These are phyloP conservation scores for Corbicula japonica DNA, from an alignment of 2,888 invertebrate species.

Conservation along the genomic window DNA sequence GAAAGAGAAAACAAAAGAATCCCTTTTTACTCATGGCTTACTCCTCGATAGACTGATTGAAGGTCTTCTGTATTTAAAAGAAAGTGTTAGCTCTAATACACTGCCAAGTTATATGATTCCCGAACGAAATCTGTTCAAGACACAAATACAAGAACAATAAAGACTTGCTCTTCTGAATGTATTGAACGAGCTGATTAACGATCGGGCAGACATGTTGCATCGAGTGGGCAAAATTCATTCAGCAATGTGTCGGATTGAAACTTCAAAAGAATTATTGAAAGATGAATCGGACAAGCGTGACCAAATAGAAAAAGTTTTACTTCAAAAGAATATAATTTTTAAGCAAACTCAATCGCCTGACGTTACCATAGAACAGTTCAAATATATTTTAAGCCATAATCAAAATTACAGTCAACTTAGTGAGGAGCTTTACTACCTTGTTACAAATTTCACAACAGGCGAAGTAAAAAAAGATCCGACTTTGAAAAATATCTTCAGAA, in stretches of 20 bases:
- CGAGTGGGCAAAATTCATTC: background rate
- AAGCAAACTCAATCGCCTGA: slow-evolving; percentile 11
- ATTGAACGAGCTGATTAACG: slow-evolving; percentile 1
- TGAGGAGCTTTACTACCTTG: no score
- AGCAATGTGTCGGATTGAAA: background rate
- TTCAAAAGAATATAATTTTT: slow-evolving; percentile 20
- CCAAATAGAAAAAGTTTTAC: slow-evolving; percentile 36
- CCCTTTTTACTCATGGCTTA: background rate
- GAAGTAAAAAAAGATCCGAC: no score
- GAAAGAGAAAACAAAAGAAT: background rate
- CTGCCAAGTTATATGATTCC: slow-evolving; percentile 7
- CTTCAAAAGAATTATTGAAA: background rate
- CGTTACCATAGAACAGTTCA: background rate
- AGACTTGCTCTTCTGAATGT: background rate
- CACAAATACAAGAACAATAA: background rate
- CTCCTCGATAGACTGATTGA: background rate
- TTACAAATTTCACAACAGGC: no score
- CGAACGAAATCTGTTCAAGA: slow-evolving; percentile 7
- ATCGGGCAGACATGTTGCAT: background rate
- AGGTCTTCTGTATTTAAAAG: background rate
- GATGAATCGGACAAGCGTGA: slow-evolving; percentile 21
- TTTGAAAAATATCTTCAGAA: no score
- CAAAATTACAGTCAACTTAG: no score
- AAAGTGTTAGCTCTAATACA: background rate
- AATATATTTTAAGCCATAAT: no score